Conservation (phyloP, 2,888 invertebrate species). For the Drosophila aldrichi region DNA sequence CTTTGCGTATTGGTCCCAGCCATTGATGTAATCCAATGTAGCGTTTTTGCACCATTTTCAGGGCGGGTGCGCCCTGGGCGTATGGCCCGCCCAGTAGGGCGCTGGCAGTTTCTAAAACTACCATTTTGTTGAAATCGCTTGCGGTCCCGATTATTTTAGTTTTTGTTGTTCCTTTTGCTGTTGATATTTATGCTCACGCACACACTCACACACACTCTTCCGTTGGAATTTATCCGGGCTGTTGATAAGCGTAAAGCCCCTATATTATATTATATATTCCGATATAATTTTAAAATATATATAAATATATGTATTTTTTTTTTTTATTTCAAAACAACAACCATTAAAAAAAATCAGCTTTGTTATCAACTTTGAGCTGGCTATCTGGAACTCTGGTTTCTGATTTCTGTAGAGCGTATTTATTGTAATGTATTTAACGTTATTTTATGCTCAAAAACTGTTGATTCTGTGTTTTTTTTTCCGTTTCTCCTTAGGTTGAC, state of each 20-base stretch:
- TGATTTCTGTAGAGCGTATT: slow-evolving; percentile 26
- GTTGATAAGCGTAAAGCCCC: slow-evolving; percentile 32
- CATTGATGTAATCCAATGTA: slow-evolving; percentile 96
- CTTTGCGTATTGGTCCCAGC: slow-evolving; percentile 94
- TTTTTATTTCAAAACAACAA: slow-evolving; percentile 11
- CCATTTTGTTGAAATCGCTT: slow-evolving; percentile 86
- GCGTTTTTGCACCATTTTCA: slow-evolving; percentile 95
- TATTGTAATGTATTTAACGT: slow-evolving; percentile 33
- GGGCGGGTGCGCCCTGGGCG: slow-evolving; percentile 92
- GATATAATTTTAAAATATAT: slow-evolving; percentile 7
- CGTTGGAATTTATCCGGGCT: slow-evolving; percentile 51
- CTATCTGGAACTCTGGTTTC: slow-evolving; percentile 42
- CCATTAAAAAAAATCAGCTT: slow-evolving; percentile 1
- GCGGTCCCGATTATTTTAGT: slow-evolving; percentile 34
- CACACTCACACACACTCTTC: slow-evolving; percentile 28
- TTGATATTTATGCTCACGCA: slow-evolving; percentile 25
- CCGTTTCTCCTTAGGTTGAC: slow-evolving; percentile 14
- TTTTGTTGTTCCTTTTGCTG: slow-evolving; percentile 38
- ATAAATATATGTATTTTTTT: not conserved
- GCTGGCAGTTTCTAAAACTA: slow-evolving; percentile 91
- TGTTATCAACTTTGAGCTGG: slow-evolving; percentile 37
- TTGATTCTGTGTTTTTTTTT: slow-evolving; percentile 30
- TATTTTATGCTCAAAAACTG: slow-evolving; percentile 38
- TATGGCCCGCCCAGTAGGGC: slow-evolving; percentile 91
- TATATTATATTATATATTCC: slow-evolving; percentile 25